phyloP scores from a whole-genome alignment of 1,140 invertebrate species.

The Drosophila parabipectinata region DNA sequence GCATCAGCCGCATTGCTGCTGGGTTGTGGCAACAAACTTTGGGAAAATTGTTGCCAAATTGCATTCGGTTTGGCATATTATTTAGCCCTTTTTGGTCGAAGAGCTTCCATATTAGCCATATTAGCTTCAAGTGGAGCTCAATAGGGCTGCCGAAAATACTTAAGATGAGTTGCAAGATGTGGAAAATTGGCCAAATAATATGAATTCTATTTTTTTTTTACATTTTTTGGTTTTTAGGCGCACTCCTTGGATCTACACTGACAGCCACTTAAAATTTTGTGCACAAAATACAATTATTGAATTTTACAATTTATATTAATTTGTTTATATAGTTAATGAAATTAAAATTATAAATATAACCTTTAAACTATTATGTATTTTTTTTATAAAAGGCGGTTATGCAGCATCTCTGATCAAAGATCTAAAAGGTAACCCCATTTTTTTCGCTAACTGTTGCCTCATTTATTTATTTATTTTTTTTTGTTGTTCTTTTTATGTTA shows the following conservation, averaged over 20 bases:
- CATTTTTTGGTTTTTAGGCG: neutral
- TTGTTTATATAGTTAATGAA: no score
- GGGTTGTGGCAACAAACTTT: conserved; percentile 54
- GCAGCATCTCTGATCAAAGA: conserved; percentile 5
- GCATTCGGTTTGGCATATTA: conserved; percentile 54
- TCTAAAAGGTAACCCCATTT: conserved; percentile 26
- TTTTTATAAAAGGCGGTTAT: neutral
- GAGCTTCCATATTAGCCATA: conserved; percentile 38
- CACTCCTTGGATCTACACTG: no score
- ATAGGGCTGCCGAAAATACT: conserved; percentile 28
- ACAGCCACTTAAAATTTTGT: no score
- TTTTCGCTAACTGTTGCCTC: conserved; percentile 16
- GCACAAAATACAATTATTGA: no score
- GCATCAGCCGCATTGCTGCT: conserved; percentile 37
- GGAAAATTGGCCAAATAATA: conserved; percentile 1
- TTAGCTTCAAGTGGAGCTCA: conserved; percentile 20
- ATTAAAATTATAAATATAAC: no score
- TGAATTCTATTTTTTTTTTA: neutral
- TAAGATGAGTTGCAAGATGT: neutral
- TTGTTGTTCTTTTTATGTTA: conserved; percentile 36
- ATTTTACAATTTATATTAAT: no score
- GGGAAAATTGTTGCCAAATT: conserved; percentile 76
- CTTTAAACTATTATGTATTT: no score
- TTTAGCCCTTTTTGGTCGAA: neutral
- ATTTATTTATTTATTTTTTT: conserved; percentile 17